Conservation (phyloP, 2,888 invertebrate genomes). For the Sturmia bella region DNA sequence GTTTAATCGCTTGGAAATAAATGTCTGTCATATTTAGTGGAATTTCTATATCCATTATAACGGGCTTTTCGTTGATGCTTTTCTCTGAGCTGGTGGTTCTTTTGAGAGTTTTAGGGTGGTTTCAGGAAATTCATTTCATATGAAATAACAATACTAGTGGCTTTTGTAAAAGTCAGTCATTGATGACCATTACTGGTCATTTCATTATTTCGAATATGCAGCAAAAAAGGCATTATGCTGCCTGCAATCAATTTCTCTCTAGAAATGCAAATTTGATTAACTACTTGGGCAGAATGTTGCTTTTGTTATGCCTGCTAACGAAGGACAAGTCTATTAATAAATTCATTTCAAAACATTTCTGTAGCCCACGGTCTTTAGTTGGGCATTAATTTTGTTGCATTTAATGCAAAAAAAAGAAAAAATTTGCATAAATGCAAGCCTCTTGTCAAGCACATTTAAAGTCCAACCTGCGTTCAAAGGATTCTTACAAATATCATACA, state of each 20-base stretch:
- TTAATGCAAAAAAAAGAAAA: conserved; percentile 1
- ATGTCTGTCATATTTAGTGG: conserved; percentile 52
- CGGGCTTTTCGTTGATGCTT: conserved; percentile 20
- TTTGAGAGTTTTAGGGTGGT: conserved; percentile 24
- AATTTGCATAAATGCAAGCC: conserved; percentile 41
- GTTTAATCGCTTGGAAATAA: conserved; percentile 70
- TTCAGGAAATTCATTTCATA: neutral
- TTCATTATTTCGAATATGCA: neutral
- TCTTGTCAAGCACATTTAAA: neutral
- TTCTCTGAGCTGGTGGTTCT: conserved; percentile 21
- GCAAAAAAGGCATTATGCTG: neutral
- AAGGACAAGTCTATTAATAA: conserved; percentile 50
- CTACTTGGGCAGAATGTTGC: neutral
- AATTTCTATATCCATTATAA: conserved; percentile 45
- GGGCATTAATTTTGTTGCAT: conserved; percentile 39
- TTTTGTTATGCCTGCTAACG: neutral
- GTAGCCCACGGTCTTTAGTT: conserved; percentile 22
- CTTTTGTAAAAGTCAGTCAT: conserved; percentile 4
- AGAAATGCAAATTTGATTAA: conserved; percentile 48
- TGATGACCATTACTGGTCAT: conserved; percentile 34
- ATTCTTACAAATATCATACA: neutral
- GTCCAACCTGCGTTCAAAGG: conserved; percentile 30
- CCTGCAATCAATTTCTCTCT: neutral
- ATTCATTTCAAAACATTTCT: conserved; percentile 21
- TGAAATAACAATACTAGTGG: neutral